Evolutionary conservation across 2,888 invertebrate species (phyloP).

Genomic region (Tetropium fuscum): DNA sequence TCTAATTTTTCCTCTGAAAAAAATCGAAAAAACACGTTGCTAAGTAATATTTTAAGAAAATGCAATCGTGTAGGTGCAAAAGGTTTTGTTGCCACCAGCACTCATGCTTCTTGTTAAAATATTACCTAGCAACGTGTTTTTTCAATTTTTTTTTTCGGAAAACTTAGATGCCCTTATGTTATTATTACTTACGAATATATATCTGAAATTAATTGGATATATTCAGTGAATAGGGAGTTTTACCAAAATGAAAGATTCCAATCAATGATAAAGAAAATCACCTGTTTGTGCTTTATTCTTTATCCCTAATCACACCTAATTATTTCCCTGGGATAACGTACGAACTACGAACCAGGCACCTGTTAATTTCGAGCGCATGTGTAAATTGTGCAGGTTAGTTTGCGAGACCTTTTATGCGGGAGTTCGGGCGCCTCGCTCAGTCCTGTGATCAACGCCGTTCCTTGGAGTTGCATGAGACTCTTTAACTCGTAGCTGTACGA

Average conservation of each 20-base stretch:
- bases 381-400: slow-evolving; percentile 51
- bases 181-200: too few species aligned
- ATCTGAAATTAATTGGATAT: too few species aligned
- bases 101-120: too few species aligned
- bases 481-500: slow-evolving; percentile 4
- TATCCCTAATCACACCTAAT: slow-evolving; percentile 20
- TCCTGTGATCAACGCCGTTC: slow-evolving; percentile 36
- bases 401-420: slow-evolving; percentile 45
- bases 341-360: slow-evolving; percentile 42
- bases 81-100: too few species aligned
- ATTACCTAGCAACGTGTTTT: too few species aligned
- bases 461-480: slow-evolving; percentile 23
- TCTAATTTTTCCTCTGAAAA: too few species aligned
- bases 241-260: slow-evolving; percentile 22
- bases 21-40: too few species aligned
- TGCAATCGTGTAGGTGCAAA: too few species aligned
- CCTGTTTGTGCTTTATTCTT: slow-evolving; percentile 12
- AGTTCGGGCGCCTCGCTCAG: slow-evolving; percentile 35
- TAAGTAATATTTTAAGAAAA: too few species aligned
- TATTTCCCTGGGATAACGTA: slow-evolving; percentile 27
- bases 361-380: slow-evolving; percentile 54
- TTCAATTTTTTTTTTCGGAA: too few species aligned
- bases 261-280: slow-evolving; percentile 15
- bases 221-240: too few species aligned
- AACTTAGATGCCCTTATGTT: too few species aligned